Percentiles rank a stretch among this genome's conserved stretches.
phyloP scores from a whole-genome alignment of 1,140 invertebrate genomes.

The Coenobita brevimanus region DNA sequence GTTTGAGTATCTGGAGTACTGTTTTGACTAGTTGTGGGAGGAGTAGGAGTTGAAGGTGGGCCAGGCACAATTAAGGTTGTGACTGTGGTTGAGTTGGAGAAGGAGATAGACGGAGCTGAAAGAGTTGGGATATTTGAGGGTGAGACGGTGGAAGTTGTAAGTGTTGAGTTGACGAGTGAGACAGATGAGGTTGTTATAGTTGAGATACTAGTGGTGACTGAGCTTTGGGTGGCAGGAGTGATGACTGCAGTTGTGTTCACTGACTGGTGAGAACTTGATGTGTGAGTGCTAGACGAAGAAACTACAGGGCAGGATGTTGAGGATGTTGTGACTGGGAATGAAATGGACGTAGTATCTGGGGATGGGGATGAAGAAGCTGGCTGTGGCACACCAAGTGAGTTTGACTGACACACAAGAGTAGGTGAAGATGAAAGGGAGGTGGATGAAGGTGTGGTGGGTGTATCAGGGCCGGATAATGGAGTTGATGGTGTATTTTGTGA shows the following conservation, averaged over 20 bases:
- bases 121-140: neutral
- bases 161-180: neutral
- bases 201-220: neutral
- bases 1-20: constrained; percentile 34
- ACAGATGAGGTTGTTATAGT: constrained; percentile 21
- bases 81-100: constrained; percentile 2
- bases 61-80: neutral
- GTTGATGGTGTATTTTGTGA: neutral
- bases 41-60: constrained; percentile 14
- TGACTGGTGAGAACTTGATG: neutral
- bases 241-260: neutral
- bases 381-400: neutral
- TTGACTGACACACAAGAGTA: neutral
- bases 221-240: neutral
- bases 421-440: neutral
- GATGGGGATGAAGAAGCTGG: neutral
- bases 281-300: neutral
- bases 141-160: neutral
- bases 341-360: constrained; percentile 16
- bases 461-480: constrained; percentile 5
- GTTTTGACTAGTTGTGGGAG: neutral
- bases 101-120: neutral
- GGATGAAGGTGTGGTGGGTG: constrained; percentile 3
- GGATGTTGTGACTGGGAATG: neutral
- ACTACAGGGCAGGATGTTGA: neutral